Conservation (phyloP, 2,113 vertebrate genomes). For the Limanda limanda region DNA sequence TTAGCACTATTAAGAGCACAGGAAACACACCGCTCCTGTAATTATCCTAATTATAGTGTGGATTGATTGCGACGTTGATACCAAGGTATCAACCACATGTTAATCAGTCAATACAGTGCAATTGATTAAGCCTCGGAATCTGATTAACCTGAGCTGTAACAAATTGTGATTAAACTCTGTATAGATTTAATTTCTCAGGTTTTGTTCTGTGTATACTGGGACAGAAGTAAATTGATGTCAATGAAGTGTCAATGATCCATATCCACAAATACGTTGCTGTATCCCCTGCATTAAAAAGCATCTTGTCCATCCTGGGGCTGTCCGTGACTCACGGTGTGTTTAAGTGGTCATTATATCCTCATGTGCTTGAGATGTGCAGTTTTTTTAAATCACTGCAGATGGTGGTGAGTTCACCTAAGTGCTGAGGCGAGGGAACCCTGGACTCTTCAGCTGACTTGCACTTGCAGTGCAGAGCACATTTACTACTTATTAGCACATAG, state of each 20-base stretch:
- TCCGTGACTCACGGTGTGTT: slow-evolving; percentile 15
- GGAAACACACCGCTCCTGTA: not conserved
- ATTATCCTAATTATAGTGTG: slow-evolving; percentile 9
- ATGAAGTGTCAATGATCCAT: not conserved
- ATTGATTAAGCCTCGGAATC: slow-evolving; percentile 3
- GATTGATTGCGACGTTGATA: slow-evolving; percentile 13
- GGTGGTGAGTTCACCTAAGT: slow-evolving; percentile 19
- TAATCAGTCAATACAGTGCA: slow-evolving; percentile 9
- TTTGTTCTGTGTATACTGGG: not conserved
- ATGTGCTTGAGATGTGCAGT: not conserved
- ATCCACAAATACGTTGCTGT: slow-evolving; percentile 1
- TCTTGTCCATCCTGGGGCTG: slow-evolving; percentile 11
- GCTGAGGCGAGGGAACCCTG: slow-evolving; percentile 9
- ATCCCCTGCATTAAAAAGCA: slow-evolving; percentile 21
- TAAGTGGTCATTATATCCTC: slow-evolving; percentile 20
- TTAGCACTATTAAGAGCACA: not conserved
- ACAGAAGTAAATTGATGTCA: not conserved
- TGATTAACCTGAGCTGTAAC: slow-evolving; percentile 8
- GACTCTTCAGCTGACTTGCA: slow-evolving; percentile 39
- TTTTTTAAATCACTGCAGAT: not conserved
- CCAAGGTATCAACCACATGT: slow-evolving; percentile 8
- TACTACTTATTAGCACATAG: not conserved
- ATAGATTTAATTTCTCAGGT: slow-evolving; percentile 15
- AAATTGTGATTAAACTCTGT: slow-evolving; percentile 11
- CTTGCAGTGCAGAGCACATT: slow-evolving; percentile 2